phyloP scores from a whole-genome alignment of 1,140 invertebrate genomes.

The Zaprionus tsacasi region DNA sequence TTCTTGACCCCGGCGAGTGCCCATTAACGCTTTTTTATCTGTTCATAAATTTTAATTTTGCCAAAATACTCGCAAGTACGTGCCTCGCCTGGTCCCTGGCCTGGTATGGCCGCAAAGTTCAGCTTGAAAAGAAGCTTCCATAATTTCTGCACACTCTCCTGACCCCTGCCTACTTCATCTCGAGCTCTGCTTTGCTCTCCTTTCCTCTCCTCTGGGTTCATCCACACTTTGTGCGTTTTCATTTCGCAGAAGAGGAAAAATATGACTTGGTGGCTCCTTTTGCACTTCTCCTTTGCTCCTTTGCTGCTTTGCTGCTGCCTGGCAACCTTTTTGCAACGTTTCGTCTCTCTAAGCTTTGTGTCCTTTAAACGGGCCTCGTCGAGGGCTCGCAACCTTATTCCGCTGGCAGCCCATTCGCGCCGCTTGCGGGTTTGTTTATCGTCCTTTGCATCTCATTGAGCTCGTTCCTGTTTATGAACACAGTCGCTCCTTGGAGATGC shows the following conservation, averaged over 20 bases:
- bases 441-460: constrained; percentile 81
- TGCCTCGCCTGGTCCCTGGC: constrained; percentile 36
- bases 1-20: constrained; percentile 65
- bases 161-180: background rate
- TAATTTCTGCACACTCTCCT: constrained; percentile 48
- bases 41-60: constrained; percentile 82
- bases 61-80: constrained; percentile 80
- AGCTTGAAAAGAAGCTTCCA: constrained; percentile 53
- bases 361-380: constrained; percentile 37
- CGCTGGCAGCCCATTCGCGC: constrained; percentile 51
- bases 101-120: constrained; percentile 22
- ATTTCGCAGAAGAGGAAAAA: constrained; percentile 59
- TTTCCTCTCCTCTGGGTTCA: background rate
- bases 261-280: constrained; percentile 70
- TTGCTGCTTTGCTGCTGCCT: constrained; percentile 31
- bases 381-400: constrained; percentile 70
- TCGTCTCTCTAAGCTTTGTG: constrained; percentile 30
- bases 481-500: constrained; percentile 29
- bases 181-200: background rate
- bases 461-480: constrained; percentile 52
- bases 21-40: constrained; percentile 82
- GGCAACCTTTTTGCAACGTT: constrained; percentile 50
- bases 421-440: constrained; percentile 74
- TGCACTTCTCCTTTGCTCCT: constrained; percentile 44
- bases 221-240: constrained; percentile 47